Evolutionary conservation across 2,888 invertebrate species (phyloP), one percentile per base, ranked within the genome.

Genomic region (Neoascia interrupta): DNA sequence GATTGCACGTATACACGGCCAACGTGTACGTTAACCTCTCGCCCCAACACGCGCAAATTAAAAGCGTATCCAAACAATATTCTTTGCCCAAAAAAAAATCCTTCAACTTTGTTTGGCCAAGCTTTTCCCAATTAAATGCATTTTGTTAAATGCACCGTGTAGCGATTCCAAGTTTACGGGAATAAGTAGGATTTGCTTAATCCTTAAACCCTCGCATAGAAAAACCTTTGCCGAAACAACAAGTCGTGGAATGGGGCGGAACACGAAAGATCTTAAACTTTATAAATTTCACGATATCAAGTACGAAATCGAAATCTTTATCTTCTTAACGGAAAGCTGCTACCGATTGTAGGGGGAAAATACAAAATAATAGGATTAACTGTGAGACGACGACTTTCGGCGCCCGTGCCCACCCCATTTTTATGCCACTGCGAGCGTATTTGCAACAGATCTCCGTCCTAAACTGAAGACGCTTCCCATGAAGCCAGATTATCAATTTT

Each of bases 251-350:
- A n/a, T n/a, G 56, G 28, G 54, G 19, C 31, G 16, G 16, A 70
- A 60, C 49, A 60, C 43, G 51, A 68, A 68, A 61, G 56, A 79
- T 68, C 60, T 79, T 58, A 79, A 79, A 66, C 79, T n/a, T 79
- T 72, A 79, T 79, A 73, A 79, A 79, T 79, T 79, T 79, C 72
- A 79, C 36, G 64, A 61, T 72, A 70, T 76, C 76, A 76, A 70
- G 70, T 66, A 70, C 61, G 54, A 61, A 70, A 79, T 79, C 79
- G 79, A 79, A 72, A 79, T 79, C 79, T 72, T 79, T 79, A 79
- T 79, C 79, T 68, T 66, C 79, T 79, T 73, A 72, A 66, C 79
- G 72, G 60, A 68, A 79, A 79, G 79, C 79, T 79, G 66, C 73
- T 79, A 26, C 79, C 79, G 73, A 79, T 73, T 79, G 66, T 56